phyloP scores from a whole-genome alignment of 2,888 invertebrate genomes.

The Temnothorax unifasciatus region DNA sequence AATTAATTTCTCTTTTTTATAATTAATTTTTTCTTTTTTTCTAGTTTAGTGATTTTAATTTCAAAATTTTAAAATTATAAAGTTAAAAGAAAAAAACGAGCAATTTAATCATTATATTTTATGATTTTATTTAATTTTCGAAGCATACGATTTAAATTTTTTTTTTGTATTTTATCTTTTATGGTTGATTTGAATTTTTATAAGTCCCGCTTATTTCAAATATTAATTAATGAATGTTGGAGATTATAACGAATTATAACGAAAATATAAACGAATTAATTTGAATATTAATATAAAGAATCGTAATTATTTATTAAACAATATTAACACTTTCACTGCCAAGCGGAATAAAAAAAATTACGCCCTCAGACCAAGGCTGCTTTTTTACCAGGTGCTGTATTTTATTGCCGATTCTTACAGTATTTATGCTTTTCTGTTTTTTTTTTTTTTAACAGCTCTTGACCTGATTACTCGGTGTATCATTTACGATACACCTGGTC shows the following conservation, averaged over 20 bases:
- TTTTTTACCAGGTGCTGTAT: no score
- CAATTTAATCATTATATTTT: neutral
- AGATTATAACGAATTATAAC: neutral
- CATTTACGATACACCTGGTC: no score
- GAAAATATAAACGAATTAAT: neutral
- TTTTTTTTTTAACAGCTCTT: no score
- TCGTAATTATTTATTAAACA: neutral
- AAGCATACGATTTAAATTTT: neutral
- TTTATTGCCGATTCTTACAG: no score
- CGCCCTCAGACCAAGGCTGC: no score
- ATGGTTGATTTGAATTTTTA: neutral
- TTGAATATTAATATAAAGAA: neutral
- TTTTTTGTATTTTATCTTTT: neutral
- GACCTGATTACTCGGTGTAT: no score
- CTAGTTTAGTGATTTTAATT: neutral
- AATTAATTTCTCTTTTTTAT: neutral
- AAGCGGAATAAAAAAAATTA: no score
- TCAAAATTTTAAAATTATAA: neutral
- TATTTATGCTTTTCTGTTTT: no score
- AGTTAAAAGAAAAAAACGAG: neutral
- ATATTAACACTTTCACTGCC: neutral
- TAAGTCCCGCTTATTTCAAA: neutral
- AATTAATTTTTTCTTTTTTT: slow-evolving; percentile 6
- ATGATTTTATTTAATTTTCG: neutral
- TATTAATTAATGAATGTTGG: neutral